phyloP scores from a whole-genome alignment of 2,797 vertebrate genomes.

The Arnoldichthys spilopterus region DNA sequence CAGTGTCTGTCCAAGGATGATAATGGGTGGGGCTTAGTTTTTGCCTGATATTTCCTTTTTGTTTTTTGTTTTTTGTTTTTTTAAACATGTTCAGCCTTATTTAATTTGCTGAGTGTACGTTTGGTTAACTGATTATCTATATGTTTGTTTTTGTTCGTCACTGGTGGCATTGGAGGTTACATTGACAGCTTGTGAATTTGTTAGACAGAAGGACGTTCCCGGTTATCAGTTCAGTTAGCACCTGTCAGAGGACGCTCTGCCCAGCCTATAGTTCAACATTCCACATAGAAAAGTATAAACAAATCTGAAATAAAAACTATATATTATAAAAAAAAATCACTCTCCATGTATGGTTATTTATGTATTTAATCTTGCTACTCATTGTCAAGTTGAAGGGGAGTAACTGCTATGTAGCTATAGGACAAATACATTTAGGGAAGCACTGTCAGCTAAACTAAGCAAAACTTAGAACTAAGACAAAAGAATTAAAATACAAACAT shows the following conservation, averaged over 20 bases:
- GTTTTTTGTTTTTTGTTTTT: background rate
- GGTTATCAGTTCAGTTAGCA: constrained; percentile 32
- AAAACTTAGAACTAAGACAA: too few relatives aligned
- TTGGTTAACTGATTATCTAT: constrained; percentile 37
- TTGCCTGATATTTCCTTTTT: background rate
- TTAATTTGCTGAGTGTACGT: constrained; percentile 54
- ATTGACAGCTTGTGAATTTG: constrained; percentile 41
- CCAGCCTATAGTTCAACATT: constrained; percentile 59
- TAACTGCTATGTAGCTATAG: background rate
- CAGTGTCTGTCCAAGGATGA: background rate
- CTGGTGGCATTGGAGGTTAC: constrained; percentile 34
- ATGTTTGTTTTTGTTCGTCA: constrained; percentile 38
- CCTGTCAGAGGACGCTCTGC: constrained; percentile 37
- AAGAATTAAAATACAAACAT: too few relatives aligned
- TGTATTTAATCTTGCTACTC: background rate
- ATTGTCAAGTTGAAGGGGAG: background rate
- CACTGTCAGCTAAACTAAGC: too few relatives aligned
- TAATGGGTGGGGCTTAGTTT: background rate
- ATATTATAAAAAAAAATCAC: constrained; percentile 50
- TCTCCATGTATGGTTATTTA: background rate
- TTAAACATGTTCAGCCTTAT: constrained; percentile 50
- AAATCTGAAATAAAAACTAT: constrained; percentile 64
- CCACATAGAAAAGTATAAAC: constrained; percentile 53
- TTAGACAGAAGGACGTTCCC: constrained; percentile 50
- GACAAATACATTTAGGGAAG: background rate